Base-by-base conservation (phyloP, 1,140 invertebrate genomes). In the Cyclargus thomasi region DNA sequence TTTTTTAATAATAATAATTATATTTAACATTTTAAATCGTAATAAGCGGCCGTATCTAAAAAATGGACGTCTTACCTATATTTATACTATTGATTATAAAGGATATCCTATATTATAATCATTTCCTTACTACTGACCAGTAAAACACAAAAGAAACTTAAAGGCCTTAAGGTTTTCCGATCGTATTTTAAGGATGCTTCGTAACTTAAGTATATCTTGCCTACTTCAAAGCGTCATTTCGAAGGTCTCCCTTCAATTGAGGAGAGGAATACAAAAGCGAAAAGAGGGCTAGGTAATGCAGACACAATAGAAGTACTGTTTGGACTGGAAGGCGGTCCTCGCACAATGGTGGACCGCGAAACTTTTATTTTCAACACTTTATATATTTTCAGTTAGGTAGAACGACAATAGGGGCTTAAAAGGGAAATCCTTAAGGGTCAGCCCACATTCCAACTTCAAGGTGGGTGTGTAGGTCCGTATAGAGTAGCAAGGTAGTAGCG, bases 281-380 rank as follows among this genome's bases (percentile, higher is more conserved):
- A 83, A 86, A 86, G 83, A 88, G 84, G 86, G 86, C 86, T 88
- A 86, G 84, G 86, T 88, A 86, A 86, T 86, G 82, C 77, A 74
- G 81, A 85, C 85, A 88, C 83, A 86, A 85, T 85, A 80, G 81
- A 82, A 80, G 85, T 81, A 83, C 84, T 86, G 86, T 88, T 88
- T 88, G 85, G 83, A 86, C 84, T 86, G 81, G 83, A 75, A 82
- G 80, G 74, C 77, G 79, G 78, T 65, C 79, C 80, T 79, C 72
- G 64, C 74, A 88, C 84, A 88, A 83, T 86, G 79, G 78, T 78
- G 77, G 77, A 78, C 78, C 81, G 80, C 83, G 77, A 85, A 85
- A 84, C 82, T 86, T 87, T 87, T 88, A 85, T 87, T 86, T 80
- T 74, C 82, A 78, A 75, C 81, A 77, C 84, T 78, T 85, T 84